phyloP scores from a whole-genome alignment of 2,888 invertebrate genomes.

The Nemurella pictetii region DNA sequence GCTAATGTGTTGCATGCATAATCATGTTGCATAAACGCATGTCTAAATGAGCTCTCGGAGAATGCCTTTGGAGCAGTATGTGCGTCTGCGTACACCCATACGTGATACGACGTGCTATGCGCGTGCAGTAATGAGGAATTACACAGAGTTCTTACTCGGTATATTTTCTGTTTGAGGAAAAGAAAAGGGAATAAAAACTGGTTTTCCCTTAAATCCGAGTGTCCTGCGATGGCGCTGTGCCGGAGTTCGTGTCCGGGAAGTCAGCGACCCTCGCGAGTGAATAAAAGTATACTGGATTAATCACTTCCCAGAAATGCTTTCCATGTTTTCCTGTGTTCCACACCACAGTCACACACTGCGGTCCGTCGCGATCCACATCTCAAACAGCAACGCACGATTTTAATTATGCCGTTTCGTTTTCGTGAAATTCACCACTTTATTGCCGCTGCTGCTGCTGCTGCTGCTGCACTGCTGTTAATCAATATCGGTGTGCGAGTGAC shows the following conservation, averaged over 20 bases:
- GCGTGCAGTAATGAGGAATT: background rate
- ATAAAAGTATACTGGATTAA: background rate
- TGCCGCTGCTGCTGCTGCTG: background rate
- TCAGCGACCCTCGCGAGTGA: slow-evolving; percentile 24
- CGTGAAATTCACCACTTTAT: background rate
- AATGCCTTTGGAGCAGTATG: too few species aligned
- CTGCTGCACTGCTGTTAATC: background rate
- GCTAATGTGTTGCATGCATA: background rate
- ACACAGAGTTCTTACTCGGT: background rate
- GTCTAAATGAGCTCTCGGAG: too few species aligned
- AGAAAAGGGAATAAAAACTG: background rate
- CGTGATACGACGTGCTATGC: background rate
- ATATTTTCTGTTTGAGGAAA: background rate
- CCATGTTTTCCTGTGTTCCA: slow-evolving; percentile 29
- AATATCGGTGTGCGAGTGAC: background rate
- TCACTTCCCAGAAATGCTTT: slow-evolving; percentile 26
- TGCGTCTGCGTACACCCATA: too few species aligned
- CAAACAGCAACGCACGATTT: background rate
- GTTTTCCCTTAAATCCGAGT: slow-evolving; percentile 20
- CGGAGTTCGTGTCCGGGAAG: background rate
- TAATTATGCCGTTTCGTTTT: background rate
- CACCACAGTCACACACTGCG: background rate
- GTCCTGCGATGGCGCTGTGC: slow-evolving; percentile 13
- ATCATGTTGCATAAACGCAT: too few species aligned
- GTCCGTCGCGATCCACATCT: background rate